Evolutionary conservation across 2,888 invertebrate species (phyloP), one percentile per base, ranked within the genome.

Genomic region (Apotomis turbidana): DNA sequence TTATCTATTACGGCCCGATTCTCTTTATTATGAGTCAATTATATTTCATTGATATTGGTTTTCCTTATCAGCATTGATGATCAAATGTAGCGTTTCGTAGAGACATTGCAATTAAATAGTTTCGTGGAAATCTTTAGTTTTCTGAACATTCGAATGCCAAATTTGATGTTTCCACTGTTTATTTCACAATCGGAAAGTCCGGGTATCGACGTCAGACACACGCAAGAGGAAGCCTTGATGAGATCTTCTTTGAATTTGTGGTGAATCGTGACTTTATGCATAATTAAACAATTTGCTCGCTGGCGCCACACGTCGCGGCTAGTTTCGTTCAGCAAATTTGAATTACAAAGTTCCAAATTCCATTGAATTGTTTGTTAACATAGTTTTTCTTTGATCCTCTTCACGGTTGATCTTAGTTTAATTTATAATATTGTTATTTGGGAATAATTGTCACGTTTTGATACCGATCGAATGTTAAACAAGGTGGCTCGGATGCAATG

Each of bases 221-320:
- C 68, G 74, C 70, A 70, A 69, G 9, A 15, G 15, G 51, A 74
- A 71, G 75, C 74, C 73, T 75, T 74, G 74, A 72, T 72, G 69
- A 72, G 74, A 74, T 80, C 80, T 81, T 81, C 81, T 80, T 80
- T 83, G 83, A 85, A 85, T 84, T 86, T 78, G 51, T 81, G 81
- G 80, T 80, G 83, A 87, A 86, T 89, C 87, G 87, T 91, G 90
- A 87, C 88, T 89, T 85, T 85, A 89, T 86, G 89, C 86, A 83
- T 88, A 87, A 88, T 90, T 89, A 88, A 87, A 86, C 64, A 90
- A 90, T 92, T 91, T 88, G 82, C 84, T 80, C 79, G 81, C 71
- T 82, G 92, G 92, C 92, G 91, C 90, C 92, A 87, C 84, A 85
- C 86, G 87, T 87, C 86, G 85, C 83, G 84, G 79, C 82, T 83